A percentile compares a stretch with the other conserved stretches of the same genome.
phyloP scores from a whole-genome alignment of 2,797 vertebrate genomes.

The Danio choprae region DNA sequence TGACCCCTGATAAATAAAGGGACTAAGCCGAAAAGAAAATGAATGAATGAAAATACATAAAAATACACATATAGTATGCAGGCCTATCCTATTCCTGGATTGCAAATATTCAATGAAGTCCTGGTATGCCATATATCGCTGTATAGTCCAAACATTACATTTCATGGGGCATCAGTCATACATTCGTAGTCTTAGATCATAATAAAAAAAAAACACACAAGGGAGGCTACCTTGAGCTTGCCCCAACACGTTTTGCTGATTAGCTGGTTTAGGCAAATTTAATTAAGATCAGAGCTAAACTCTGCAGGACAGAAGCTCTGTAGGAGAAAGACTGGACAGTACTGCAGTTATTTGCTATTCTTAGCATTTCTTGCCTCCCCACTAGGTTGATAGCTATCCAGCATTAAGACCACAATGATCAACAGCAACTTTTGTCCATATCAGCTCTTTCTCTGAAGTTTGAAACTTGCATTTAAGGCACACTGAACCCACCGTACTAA shows the following conservation, averaged over 20 bases:
- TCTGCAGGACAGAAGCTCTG: not conserved
- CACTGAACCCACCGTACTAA: not conserved
- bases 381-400: not conserved
- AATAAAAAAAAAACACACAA: no score
- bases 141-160: no score
- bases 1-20: no score
- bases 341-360: not conserved
- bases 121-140: no score
- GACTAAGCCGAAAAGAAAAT: no score
- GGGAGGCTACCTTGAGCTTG: not conserved
- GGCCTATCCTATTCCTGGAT: no score
- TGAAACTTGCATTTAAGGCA: constrained; percentile 28
- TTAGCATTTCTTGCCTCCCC: not conserved
- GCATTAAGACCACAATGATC: not conserved
- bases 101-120: no score
- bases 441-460: not conserved
- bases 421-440: not conserved
- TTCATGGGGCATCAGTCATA: no score
- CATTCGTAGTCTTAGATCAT: no score
- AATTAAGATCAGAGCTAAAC: not conserved
- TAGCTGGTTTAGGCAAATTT: not conserved
- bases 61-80: no score
- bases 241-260: not conserved
- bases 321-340: not conserved
- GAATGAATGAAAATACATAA: no score